Conservation (phyloP, 1,140 invertebrate genomes). For the Trachymyrmex septentrionalis region DNA sequence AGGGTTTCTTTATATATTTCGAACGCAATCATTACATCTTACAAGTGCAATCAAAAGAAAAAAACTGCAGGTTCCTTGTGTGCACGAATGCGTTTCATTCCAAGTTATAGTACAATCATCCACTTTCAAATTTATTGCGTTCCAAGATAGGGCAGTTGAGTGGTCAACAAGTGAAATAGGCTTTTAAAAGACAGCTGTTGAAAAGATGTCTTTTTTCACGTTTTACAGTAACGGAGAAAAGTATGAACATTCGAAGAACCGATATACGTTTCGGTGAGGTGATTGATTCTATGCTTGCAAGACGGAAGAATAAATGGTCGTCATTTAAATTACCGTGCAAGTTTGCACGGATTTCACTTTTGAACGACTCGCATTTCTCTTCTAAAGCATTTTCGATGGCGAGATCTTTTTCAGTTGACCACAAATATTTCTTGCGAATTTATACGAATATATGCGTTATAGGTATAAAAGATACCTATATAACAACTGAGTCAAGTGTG, state of each 20-base stretch:
- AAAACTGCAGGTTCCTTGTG: constrained; percentile 15
- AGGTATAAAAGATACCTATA: neutral
- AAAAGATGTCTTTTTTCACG: constrained; percentile 34
- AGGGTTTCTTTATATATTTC: constrained; percentile 31
- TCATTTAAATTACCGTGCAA: constrained; percentile 35
- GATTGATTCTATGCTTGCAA: constrained; percentile 53
- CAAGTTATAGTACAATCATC: constrained; percentile 58
- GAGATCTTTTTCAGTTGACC: neutral
- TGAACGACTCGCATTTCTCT: constrained; percentile 44
- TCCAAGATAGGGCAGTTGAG: neutral
- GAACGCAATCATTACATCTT: neutral
- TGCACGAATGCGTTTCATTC: constrained; percentile 32
- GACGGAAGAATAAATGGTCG: constrained; percentile 31
- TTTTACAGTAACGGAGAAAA: neutral
- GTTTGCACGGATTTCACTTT: constrained; percentile 19
- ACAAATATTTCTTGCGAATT: neutral
- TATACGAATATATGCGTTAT: neutral
- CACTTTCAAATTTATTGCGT: constrained; percentile 50
- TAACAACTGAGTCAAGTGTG: neutral
- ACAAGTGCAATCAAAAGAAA: constrained; percentile 20
- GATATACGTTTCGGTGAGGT: constrained; percentile 45
- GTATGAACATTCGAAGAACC: constrained; percentile 8
- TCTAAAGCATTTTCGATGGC: neutral
- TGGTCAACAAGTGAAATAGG: constrained; percentile 37
- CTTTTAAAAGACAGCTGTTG: constrained; percentile 14